A percentile compares a stretch with the other conserved stretches of the same genome.
Conservation (phyloP, 2,113 vertebrate genomes). For the Aleadryas rufinucha region DNA sequence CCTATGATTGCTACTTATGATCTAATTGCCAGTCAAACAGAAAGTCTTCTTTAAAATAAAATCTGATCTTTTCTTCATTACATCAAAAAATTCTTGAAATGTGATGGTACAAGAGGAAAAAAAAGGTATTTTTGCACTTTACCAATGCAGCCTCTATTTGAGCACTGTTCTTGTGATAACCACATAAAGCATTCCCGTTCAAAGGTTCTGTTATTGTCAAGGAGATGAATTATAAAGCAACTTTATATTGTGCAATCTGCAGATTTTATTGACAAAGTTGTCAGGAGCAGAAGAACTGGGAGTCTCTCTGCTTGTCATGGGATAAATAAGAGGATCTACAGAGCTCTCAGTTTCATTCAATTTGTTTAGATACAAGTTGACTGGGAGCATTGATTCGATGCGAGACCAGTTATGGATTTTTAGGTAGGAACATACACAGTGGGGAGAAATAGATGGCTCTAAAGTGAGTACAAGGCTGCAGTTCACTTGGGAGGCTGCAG, state of each 20-base stretch:
- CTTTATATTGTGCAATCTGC: slow-evolving; percentile 59
- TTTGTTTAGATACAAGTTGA: slow-evolving; percentile 74
- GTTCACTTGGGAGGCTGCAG: not conserved
- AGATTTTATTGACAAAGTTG: slow-evolving; percentile 78
- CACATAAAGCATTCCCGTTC: slow-evolving; percentile 30
- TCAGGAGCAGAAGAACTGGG: slow-evolving; percentile 63
- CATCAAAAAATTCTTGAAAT: not conserved
- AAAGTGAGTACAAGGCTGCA: slow-evolving; percentile 5
- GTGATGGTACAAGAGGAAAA: not conserved
- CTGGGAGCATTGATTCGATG: slow-evolving; percentile 67
- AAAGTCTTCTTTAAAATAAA: slow-evolving; percentile 56
- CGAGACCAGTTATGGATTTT: slow-evolving; percentile 68
- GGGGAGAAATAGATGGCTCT: slow-evolving; percentile 22
- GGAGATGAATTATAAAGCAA: slow-evolving; percentile 76
- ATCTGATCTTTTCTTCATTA: slow-evolving; percentile 15
- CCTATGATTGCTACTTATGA: not conserved
- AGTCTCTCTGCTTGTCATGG: slow-evolving; percentile 68
- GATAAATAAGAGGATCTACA: slow-evolving; percentile 70
- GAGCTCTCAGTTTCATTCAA: slow-evolving; percentile 66
- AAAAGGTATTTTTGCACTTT: not conserved
- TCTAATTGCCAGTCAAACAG: slow-evolving; percentile 26
- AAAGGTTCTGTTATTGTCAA: slow-evolving; percentile 63
- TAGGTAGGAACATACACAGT: not conserved
- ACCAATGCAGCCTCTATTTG: not conserved
- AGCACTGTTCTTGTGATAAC: not conserved